phyloP scores from a whole-genome alignment of 2,113 vertebrate species.

The Phoenicopterus ruber region DNA sequence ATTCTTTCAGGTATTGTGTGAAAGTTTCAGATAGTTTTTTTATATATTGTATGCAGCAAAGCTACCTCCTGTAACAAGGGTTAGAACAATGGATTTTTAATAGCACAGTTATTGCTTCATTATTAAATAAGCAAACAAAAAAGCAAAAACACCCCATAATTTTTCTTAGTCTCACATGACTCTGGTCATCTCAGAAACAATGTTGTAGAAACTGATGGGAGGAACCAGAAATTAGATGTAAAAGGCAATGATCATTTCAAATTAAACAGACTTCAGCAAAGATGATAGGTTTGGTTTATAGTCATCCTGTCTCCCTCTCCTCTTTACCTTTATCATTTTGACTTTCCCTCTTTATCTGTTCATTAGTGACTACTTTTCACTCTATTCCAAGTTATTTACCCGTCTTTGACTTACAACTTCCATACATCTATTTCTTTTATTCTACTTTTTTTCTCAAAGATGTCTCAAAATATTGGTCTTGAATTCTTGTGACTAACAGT shows the following conservation, averaged over 20 bases:
- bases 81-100: background rate
- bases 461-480: background rate
- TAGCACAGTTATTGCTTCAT: background rate
- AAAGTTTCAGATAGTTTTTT: background rate
- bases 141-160: accelerated
- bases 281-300: background rate
- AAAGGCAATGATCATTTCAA: background rate
- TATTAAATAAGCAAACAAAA: background rate
- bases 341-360: background rate
- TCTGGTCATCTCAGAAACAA: background rate
- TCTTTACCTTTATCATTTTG: background rate
- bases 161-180: background rate
- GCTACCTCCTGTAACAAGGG: background rate
- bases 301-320: background rate
- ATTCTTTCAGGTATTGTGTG: background rate
- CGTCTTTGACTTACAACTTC: background rate
- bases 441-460: background rate
- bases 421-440: background rate
- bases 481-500: background rate
- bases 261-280: background rate
- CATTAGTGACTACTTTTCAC: background rate
- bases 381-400: background rate
- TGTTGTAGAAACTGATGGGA: background rate
- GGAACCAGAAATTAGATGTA: background rate
- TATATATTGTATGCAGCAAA: background rate